Evolutionary conservation across 1,140 invertebrate genomes (phyloP).

Genomic region (Bombus confusus): DNA sequence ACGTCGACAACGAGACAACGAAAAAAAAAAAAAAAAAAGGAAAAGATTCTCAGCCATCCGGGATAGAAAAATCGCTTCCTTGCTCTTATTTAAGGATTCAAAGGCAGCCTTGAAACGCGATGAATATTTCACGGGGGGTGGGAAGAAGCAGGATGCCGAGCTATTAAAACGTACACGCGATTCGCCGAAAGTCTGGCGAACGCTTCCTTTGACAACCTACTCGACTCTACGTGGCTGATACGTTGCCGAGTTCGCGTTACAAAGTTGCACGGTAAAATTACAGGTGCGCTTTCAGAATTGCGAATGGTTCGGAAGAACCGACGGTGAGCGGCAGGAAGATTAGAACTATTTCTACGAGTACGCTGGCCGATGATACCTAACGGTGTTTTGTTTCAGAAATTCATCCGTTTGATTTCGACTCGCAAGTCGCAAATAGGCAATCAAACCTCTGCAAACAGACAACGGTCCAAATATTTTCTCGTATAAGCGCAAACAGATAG

Average conservation of each 20-base stretch:
- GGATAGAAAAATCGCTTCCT: constrained; percentile 13
- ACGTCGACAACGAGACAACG: not conserved
- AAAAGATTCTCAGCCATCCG: not conserved
- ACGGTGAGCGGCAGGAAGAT: not conserved
- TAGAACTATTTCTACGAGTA: not conserved
- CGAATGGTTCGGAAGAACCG: not conserved
- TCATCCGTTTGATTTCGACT: not conserved
- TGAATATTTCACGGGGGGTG: constrained; percentile 11
- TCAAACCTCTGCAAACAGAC: not conserved
- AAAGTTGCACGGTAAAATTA: constrained; percentile 27
- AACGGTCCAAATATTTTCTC: not conserved
- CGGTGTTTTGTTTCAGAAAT: not conserved
- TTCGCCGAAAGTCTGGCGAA: constrained; percentile 47
- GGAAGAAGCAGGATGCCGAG: not conserved
- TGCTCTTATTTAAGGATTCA: constrained; percentile 38
- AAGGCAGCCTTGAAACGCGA: constrained; percentile 22
- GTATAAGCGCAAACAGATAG: not conserved
- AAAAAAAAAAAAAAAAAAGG: too few species aligned
- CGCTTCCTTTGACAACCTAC: constrained; percentile 53
- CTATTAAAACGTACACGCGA: constrained; percentile 45
- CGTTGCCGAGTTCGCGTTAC: constrained; percentile 6
- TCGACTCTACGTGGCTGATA: constrained; percentile 25
- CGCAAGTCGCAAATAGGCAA: not conserved
- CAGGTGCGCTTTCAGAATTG: not conserved
- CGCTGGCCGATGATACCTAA: not conserved